These are phyloP conservation scores for Agonopterix arenella DNA, from an alignment of 2,888 invertebrate species.

Conservation along the genomic window DNA sequence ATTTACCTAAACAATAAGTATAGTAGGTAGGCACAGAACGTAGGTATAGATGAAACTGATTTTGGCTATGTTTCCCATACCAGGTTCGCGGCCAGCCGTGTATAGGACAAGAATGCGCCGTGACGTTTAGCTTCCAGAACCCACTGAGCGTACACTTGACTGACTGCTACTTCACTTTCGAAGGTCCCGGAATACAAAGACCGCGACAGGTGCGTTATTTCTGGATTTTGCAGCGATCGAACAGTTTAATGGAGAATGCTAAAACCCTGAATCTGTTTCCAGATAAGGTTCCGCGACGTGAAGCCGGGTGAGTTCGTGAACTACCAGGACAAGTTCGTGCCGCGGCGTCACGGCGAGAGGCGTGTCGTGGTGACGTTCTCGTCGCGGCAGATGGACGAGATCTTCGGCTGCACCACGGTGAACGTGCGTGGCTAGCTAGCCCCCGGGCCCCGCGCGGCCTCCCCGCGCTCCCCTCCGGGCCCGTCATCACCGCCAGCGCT, in stretches of 20 bases:
- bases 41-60: not conserved
- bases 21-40: not conserved
- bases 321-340: slow-evolving; percentile 77
- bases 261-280: slow-evolving; percentile 10
- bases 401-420: slow-evolving; percentile 76
- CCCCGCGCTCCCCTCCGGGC: slow-evolving; percentile 56
- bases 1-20: not conserved
- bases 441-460: slow-evolving; percentile 57
- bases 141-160: slow-evolving; percentile 80
- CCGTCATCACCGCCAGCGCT: slow-evolving; percentile 48
- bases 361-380: slow-evolving; percentile 81
- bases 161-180: slow-evolving; percentile 81
- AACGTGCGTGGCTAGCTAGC: slow-evolving; percentile 72
- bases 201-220: slow-evolving; percentile 68
- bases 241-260: not conserved
- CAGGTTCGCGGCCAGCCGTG: slow-evolving; percentile 68
- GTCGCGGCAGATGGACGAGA: slow-evolving; percentile 80
- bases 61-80: slow-evolving; percentile 4
- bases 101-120: slow-evolving; percentile 71
- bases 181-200: slow-evolving; percentile 81
- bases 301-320: slow-evolving; percentile 79
- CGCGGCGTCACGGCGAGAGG: slow-evolving; percentile 77
- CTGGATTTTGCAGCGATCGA: not conserved
- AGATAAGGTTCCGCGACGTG: slow-evolving; percentile 78
- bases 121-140: slow-evolving; percentile 80